These are phyloP conservation scores for Hydractinia symbiolongicarpus DNA, from an alignment of 30 jellyfish, hydroid and myxozoan genomes.

Conservation along the genomic window DNA sequence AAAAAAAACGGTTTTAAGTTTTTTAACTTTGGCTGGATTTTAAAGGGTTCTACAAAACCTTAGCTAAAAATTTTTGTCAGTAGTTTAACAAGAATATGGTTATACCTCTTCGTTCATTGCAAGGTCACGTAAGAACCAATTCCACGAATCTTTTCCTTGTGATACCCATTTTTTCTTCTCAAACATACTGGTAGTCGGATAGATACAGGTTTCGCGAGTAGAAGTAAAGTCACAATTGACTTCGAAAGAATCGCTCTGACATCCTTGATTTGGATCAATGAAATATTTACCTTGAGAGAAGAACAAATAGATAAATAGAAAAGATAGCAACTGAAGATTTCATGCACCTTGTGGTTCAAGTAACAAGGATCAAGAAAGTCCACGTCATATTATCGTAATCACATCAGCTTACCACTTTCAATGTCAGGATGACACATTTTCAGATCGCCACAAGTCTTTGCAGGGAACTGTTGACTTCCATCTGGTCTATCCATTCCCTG, in stretches of 20 bases:
- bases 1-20: neutral
- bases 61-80: too few species aligned
- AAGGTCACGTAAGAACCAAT: conserved; percentile 23
- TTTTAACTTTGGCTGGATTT: neutral
- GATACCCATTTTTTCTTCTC: conserved; percentile 68
- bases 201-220: conserved; percentile 80
- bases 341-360: too few species aligned
- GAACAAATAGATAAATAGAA: neutral
- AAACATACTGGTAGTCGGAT: conserved; percentile 25
- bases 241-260: conserved; percentile 50
- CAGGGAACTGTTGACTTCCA: conserved; percentile 64
- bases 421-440: conserved; percentile 42
- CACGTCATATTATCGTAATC: neutral
- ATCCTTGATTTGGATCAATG: conserved; percentile 90
- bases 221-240: conserved; percentile 57
- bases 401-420: conserved; percentile 53
- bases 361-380: too few species aligned
- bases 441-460: conserved; percentile 84
- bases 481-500: conserved; percentile 38
- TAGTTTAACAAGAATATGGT: neutral
- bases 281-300: conserved; percentile 68
- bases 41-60: too few species aligned
- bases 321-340: neutral
- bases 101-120: neutral
- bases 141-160: conserved; percentile 6